Evolutionary conservation across 2,797 vertebrate genomes (phyloP).

Genomic region (Poliocrania exsul): DNA sequence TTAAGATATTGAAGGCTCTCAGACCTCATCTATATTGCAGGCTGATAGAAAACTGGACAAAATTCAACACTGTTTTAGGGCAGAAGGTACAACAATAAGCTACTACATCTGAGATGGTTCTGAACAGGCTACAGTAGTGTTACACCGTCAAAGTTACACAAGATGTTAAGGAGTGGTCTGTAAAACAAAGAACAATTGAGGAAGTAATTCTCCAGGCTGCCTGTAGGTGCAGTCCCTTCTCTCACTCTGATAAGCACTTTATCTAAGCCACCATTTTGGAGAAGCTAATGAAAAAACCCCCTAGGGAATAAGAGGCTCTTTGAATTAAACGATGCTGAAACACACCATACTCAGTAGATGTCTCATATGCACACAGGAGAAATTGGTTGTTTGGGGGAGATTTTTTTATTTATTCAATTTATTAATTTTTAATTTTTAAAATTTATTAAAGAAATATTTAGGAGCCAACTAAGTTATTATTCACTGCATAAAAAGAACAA

Average conservation of each 20-base stretch:
- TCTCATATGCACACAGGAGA: background rate
- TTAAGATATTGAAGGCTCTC: background rate
- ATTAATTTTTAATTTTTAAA: no score
- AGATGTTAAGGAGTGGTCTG: background rate
- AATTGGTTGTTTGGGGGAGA: background rate
- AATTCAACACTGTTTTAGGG: background rate
- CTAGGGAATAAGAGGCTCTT: background rate
- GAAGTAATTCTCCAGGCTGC: background rate
- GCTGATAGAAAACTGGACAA: background rate
- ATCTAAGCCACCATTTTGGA: background rate
- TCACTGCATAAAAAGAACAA: background rate
- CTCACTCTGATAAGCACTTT: background rate
- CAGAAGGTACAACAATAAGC: background rate
- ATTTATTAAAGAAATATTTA: background rate
- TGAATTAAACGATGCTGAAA: background rate
- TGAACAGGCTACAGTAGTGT: background rate
- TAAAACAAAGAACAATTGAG: background rate
- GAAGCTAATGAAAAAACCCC: background rate
- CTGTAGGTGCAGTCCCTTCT: background rate
- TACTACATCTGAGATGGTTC: background rate
- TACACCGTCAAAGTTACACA: background rate
- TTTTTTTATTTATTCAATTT: background rate
- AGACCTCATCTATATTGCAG: background rate
- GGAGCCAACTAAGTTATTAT: background rate
- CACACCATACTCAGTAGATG: background rate